Base-by-base conservation (phyloP, 2,113 vertebrate species). In the Hepsetus odoe region DNA sequence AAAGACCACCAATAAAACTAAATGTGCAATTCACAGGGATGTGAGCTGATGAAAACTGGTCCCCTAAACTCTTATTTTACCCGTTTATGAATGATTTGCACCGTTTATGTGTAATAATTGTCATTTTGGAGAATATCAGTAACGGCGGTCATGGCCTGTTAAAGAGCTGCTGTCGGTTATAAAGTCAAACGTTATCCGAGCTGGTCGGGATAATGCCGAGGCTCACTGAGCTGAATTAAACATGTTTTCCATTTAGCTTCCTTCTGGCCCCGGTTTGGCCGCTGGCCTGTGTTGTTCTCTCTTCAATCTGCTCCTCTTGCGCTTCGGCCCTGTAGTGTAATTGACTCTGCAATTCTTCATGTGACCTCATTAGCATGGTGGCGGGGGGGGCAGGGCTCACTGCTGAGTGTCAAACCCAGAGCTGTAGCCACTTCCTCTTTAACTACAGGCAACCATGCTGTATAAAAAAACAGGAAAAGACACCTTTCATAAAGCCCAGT, bases 341-440 rank as follows among this genome's bases (percentile, higher is more conserved):
- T 83, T 68, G 86, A 85, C 85, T 87, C 84, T 89, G 84, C 86
- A 83, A 89, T 90, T 88, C 11, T 30, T 86, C 80, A 86, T 87
- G 90, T 89, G 88, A 91, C 89, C 90, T 91, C 88, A 92, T 92
- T 91, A 90, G 80, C 84, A 82, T 83, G 85, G 76, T 85, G 83
- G 87, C 64, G 86, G 77, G 40, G n/a, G 80, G 73, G 69, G 76
- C 33, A 67, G 71, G 14, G 56, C 49, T 82, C 77, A 82, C 87
- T 86, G 74, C 72, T 58, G 80, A 82, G 84, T 83, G 78, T 85
- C 85, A 85, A 80, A 86, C 81, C 71, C 58, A 77, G 67, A 86
- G 87, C 55, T 49, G 28, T 67, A 70, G 84, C 86, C 88, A 75
- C 84, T 74, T 79, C 12, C 69, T 72, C n/a, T 55, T 22, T 24